Percentiles rank a stretch among this genome's conserved stretches.
Evolutionary conservation across 2,113 vertebrate species (phyloP).

Genomic region (Glaucidium brasilianum): DNA sequence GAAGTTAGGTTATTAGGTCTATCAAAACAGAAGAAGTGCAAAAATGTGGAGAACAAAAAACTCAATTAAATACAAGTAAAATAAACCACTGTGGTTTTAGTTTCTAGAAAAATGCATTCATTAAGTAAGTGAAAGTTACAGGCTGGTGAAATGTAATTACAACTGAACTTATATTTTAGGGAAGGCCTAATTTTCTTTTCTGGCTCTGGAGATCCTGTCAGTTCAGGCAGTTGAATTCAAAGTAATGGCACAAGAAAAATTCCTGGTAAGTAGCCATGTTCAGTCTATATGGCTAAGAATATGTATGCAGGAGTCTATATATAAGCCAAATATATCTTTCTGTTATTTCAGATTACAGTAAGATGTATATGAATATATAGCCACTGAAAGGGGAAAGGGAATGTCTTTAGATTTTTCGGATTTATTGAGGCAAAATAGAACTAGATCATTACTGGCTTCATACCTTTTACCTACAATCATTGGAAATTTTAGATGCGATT

Average conservation of each 20-base stretch:
- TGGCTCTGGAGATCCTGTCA: background rate
- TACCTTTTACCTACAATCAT: background rate
- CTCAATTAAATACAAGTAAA: background rate
- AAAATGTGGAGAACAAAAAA: background rate
- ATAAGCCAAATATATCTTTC: background rate
- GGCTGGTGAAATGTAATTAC: background rate
- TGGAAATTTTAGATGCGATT: background rate
- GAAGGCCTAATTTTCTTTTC: background rate
- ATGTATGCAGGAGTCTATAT: background rate
- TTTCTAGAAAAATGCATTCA: background rate
- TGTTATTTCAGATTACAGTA: background rate
- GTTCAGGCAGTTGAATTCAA: background rate
- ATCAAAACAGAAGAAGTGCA: background rate
- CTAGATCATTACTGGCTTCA: background rate
- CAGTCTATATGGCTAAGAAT: background rate
- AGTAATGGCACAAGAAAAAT: background rate
- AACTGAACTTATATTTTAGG: background rate
- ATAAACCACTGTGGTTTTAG: background rate
- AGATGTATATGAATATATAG: background rate
- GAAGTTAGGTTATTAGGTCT: background rate
- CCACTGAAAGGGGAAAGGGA: background rate
- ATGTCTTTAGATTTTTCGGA: background rate
- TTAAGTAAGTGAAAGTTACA: background rate
- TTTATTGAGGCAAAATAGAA: background rate
- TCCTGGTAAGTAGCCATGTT: background rate